Conservation (phyloP, 2,888 invertebrate species). For the Ophion slaviceki region DNA sequence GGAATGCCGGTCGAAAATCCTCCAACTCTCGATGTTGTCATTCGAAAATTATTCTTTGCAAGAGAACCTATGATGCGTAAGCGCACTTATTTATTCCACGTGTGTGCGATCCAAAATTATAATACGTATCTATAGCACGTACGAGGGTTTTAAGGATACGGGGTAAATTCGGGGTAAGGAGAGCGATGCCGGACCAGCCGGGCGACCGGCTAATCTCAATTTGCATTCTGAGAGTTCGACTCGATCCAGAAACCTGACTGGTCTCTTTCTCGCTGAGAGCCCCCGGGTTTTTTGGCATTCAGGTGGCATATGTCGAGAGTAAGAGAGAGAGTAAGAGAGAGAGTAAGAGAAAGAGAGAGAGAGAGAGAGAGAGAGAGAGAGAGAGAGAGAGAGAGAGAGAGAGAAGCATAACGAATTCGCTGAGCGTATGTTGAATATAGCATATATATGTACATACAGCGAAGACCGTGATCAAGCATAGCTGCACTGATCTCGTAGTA, state of each 20-base stretch:
- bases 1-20: slow-evolving; percentile 42
- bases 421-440: slow-evolving; percentile 68
- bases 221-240: slow-evolving; percentile 77
- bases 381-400: slow-evolving; percentile 21
- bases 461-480: slow-evolving; percentile 76
- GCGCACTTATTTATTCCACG: slow-evolving; percentile 69
- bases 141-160: slow-evolving; percentile 70
- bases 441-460: slow-evolving; percentile 52
- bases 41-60: slow-evolving; percentile 58
- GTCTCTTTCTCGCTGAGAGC: slow-evolving; percentile 67
- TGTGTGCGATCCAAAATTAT: slow-evolving; percentile 73
- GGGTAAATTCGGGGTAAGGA: slow-evolving; percentile 60
- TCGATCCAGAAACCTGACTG: slow-evolving; percentile 78
- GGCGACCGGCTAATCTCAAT: slow-evolving; percentile 75
- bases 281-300: slow-evolving; percentile 80
- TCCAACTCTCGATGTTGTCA: slow-evolving; percentile 37
- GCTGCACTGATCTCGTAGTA: slow-evolving; percentile 74
- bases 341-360: slow-evolving; percentile 13
- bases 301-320: slow-evolving; percentile 80
- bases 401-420: slow-evolving; percentile 45
- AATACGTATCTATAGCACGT: slow-evolving; percentile 63
- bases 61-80: slow-evolving; percentile 54
- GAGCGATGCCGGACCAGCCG: slow-evolving; percentile 41
- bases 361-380: slow-evolving; percentile 51
- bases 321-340: slow-evolving; percentile 34